Evolutionary conservation across 1,140 invertebrate species (phyloP), one percentile per base, ranked within the genome.

Genomic region (Eupeodes corollae): DNA sequence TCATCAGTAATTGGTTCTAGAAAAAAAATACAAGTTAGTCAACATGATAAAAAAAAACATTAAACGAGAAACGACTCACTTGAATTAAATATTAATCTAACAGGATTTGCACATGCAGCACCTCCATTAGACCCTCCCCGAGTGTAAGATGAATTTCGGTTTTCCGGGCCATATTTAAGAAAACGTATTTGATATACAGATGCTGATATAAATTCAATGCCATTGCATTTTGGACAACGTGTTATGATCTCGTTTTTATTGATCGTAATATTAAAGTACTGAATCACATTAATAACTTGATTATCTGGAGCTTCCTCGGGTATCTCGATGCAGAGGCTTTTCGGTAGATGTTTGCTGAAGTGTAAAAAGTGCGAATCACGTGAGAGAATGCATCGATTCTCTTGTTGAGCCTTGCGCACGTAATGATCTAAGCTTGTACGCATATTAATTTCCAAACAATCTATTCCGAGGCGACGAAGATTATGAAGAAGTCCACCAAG

Each of bases 181-280:
- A 19, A 40, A 18, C 67, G 53, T 70, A 81, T 75, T 9, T 71
- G 67, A 9, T 60, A 50, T 44, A 58, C 59, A 3, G 67, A 56
- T 9, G 78, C 61, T 52, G 73, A 67, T 6, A 73, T 54, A 54
- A 80, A 82, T 48, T 72, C 70, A 49, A 75, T 71, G 37, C 67
- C 55, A 57, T 82, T 83, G 55, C 80, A 83, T 56, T 79, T 74
- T 60, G 76, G 71, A 62, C 83, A 86, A 42, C 81, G 69, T 55
- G 76, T 80, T 51, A 84, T 83, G 35, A 85, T 74, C 63, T 84
- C 74, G 34, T 71, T 60, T 48, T 73, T 65, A 9, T 67, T 73
- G 9, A 85, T 70, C 13, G 59, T 52, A 14, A 87, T 65, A 52
- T 80, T 77, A 54, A 80, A 85, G 56, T 77, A 68, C 12, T 70